Base-by-base conservation (phyloP, 2,113 vertebrate species). In the Eudyptes chrysolophus region DNA sequence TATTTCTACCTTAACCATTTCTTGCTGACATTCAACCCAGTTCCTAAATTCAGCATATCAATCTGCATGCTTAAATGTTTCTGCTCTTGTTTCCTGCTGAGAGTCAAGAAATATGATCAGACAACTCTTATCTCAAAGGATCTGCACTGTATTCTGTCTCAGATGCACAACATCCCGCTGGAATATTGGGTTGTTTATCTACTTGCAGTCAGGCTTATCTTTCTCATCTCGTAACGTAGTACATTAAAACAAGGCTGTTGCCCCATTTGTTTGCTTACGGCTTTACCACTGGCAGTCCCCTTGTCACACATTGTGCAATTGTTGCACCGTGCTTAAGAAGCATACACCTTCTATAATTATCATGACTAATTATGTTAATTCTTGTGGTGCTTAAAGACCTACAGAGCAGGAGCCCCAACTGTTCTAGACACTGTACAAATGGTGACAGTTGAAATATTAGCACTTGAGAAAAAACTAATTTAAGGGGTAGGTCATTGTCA, bases 111-210 rank as follows among this genome's bases (percentile, higher is more conserved):
- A 98, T 95, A 92, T 65, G 94, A 98, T 97, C 95, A 70, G 90
- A 80, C 7, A 3, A 89, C 65, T 91, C 42, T 96, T 97, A 98
- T 97, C 97, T 94, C 22, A 6, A 95, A 97, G 44, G 79, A 95
- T 97, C 97, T 94, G 83, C 87, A 90, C 84, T 92, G 77, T 87
- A 94, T 93, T 97, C 77, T 89, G 80, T 79, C 85, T 94, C 84
- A 40, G 74, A 70, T 69, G 65, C 93, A 95, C 77, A 97, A 96
- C 95, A 97, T 97, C 96, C 95, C 96, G 94, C 95, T 68, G 90
- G 95, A 97, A 96, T 94, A 97, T 96, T 95, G 93, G 95, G 88
- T 96, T 96, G 93, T 97, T 98, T 96, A 98, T 98, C 98, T 97
- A 36, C 95, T 98, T 87, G 90, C 96, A 88, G n/a, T 87, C 86